Percentiles rank a stretch among this genome's conserved stretches.
phyloP scores from a whole-genome alignment of 2,888 invertebrate species.

The Orthonevra nobilis region DNA sequence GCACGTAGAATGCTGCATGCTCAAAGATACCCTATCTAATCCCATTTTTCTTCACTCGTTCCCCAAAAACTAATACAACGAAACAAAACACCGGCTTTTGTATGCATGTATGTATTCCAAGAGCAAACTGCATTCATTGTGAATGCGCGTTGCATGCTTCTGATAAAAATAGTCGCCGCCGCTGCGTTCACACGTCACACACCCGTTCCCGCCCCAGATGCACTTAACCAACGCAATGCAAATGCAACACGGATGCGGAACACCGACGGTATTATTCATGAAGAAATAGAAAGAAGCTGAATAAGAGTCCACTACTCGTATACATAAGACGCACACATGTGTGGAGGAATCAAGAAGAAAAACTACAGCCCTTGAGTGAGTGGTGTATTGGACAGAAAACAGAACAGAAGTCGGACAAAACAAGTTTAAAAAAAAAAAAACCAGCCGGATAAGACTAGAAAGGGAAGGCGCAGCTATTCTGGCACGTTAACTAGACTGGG shows the following conservation, averaged over 20 bases:
- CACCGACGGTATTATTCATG: slow-evolving; percentile 54
- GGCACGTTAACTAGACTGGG: slow-evolving; percentile 63
- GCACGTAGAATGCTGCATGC: slow-evolving; percentile 26
- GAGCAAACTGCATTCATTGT: slow-evolving; percentile 54
- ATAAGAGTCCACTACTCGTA: slow-evolving; percentile 36
- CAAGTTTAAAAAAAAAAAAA: background rate
- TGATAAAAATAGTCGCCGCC: slow-evolving; percentile 64
- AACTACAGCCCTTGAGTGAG: background rate
- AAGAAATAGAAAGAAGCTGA: slow-evolving; percentile 35
- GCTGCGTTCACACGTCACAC: slow-evolving; percentile 9
- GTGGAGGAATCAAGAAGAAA: background rate
- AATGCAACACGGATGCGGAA: slow-evolving; percentile 4
- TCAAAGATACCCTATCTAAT: slow-evolving; percentile 55
- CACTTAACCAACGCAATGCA: slow-evolving; percentile 59
- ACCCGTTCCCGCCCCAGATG: slow-evolving; percentile 37
- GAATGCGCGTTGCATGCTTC: slow-evolving; percentile 62
- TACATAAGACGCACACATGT: background rate
- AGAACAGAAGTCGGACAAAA: slow-evolving; percentile 19
- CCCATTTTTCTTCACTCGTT: slow-evolving; percentile 38
- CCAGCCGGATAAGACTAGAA: slow-evolving; percentile 3
- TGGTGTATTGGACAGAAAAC: too few species aligned
- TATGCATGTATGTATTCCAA: slow-evolving; percentile 17
- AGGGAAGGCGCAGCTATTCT: slow-evolving; percentile 42
- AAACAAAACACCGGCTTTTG: slow-evolving; percentile 10
- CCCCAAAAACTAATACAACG: slow-evolving; percentile 10